Evolutionary conservation across 2,113 vertebrate genomes (phyloP).

Genomic region (Petrocephalus zakoni): DNA sequence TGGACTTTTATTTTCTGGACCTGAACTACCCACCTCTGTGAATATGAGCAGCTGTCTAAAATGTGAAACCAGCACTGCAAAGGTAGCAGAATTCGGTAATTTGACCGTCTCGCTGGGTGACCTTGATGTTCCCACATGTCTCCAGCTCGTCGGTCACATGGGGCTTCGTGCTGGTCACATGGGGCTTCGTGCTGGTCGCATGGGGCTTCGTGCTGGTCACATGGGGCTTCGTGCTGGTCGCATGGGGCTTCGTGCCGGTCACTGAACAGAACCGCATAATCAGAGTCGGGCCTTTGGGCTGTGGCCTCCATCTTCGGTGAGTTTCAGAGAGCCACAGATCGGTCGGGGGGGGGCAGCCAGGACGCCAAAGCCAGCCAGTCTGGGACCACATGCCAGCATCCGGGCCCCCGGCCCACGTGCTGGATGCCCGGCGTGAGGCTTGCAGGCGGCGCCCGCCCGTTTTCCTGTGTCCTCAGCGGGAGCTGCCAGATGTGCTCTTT

Average conservation of each 20-base stretch:
- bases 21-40: background rate
- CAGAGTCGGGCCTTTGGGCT: background rate
- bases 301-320: background rate
- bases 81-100: background rate
- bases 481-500: constrained; percentile 11
- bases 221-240: background rate
- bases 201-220: too few species aligned
- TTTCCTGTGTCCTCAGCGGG: background rate
- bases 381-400: background rate
- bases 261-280: background rate
- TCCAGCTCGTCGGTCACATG: background rate
- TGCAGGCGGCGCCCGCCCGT: background rate
- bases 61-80: background rate
- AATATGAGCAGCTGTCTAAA: background rate
- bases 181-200: too few species aligned
- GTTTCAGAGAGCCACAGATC: background rate
- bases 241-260: background rate
- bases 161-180: background rate
- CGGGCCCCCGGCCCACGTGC: background rate
- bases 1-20: background rate
- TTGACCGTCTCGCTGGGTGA: background rate
- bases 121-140: background rate
- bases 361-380: background rate
- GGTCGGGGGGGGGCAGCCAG: background rate
- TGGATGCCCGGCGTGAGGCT: background rate